These are phyloP conservation scores for Orthosia cruda DNA, from an alignment of 2,888 invertebrate genomes.

Conservation along the genomic window DNA sequence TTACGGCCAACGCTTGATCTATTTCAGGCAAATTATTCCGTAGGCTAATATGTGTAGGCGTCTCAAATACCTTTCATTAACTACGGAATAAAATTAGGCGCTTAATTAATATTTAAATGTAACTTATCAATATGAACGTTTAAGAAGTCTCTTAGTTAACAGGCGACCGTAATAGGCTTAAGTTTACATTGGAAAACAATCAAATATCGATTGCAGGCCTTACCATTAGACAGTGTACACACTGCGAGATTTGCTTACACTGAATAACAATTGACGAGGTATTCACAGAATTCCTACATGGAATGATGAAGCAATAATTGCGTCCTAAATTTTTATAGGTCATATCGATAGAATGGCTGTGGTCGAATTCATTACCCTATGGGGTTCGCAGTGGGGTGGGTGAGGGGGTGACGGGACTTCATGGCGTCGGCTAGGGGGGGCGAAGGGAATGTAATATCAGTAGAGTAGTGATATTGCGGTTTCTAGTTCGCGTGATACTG, in stretches of 20 bases:
- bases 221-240: conserved; percentile 45
- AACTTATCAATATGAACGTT: conserved; percentile 47
- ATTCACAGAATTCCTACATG: conserved; percentile 72
- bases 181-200: conserved; percentile 66
- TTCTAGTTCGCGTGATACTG: conserved; percentile 83
- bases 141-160: conserved; percentile 51
- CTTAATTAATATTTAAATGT: conserved; percentile 45
- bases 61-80: conserved; percentile 12
- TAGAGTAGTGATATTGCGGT: conserved; percentile 89
- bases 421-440: conserved; percentile 83
- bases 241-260: conserved; percentile 54
- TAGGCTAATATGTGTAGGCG: neutral
- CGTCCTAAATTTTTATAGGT: conserved; percentile 88
- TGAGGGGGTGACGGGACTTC: conserved; percentile 80
- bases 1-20: conserved; percentile 11
- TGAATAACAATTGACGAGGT: conserved; percentile 59
- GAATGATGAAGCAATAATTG: conserved; percentile 82
- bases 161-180: conserved; percentile 57
- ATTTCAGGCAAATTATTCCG: conserved; percentile 8
- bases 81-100: conserved; percentile 26
- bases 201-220: conserved; percentile 50
- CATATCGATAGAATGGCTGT: conserved; percentile 84
- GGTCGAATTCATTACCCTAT: conserved; percentile 89
- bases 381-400: conserved; percentile 78
- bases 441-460: conserved; percentile 88